phyloP scores from a whole-genome alignment of 1,140 invertebrate genomes.

The Stegodyphus dumicola region DNA sequence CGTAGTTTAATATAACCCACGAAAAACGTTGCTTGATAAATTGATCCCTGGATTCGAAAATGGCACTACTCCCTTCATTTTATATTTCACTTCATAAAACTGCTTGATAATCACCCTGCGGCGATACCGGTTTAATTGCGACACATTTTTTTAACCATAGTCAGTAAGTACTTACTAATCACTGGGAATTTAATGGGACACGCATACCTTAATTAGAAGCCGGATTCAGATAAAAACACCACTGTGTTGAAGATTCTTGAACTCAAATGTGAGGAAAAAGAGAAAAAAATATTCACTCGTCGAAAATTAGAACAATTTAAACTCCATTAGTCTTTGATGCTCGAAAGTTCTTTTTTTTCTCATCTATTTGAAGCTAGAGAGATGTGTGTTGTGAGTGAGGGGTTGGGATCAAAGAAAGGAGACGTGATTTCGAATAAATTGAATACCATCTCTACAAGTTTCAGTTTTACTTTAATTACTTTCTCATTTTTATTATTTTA shows the following conservation, averaged over 20 bases:
- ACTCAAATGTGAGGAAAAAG: not conserved
- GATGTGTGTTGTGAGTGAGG: too few species aligned
- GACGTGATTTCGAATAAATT: not conserved
- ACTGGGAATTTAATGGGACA: not conserved
- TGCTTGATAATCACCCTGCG: not conserved
- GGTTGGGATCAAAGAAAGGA: too few species aligned
- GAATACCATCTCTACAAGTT: not conserved
- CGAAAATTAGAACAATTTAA: conserved; percentile 1
- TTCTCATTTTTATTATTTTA: not conserved
- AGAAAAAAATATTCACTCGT: not conserved
- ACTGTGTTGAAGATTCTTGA: not conserved
- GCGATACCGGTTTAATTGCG: not conserved
- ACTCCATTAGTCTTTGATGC: not conserved
- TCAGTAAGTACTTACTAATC: not conserved
- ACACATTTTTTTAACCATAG: not conserved
- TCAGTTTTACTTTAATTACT: not conserved
- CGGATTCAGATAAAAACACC: not conserved
- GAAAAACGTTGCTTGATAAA: too few species aligned
- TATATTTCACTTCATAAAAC: not conserved
- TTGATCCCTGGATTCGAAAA: not conserved
- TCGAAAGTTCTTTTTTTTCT: not conserved
- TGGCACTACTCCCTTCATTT: not conserved
- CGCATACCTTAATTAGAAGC: not conserved
- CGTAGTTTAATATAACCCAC: too few species aligned
- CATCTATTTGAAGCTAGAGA: too few species aligned